Evolutionary conservation across 2,888 invertebrate species (phyloP), one percentile per base, ranked within the genome.

Genomic region (Dascillus cervinus): DNA sequence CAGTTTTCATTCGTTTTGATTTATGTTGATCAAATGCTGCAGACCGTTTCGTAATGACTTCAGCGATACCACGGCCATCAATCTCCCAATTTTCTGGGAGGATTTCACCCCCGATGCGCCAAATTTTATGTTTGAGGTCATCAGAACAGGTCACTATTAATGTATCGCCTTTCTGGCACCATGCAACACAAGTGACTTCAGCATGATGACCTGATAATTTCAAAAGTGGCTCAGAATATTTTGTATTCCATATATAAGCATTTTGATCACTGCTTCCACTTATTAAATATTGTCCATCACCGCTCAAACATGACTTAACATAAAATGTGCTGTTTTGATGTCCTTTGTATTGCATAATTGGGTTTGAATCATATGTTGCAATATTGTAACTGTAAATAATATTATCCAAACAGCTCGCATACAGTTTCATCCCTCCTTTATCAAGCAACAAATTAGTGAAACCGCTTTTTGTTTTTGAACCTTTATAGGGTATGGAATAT

Each of bases 221-320:
- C 11, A 82, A 75, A 5, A 88, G 59, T 1, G 89, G 87, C 35
- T 70, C 62, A 0, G 81, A 67, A 42, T 66, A 62, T 8, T 71
- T 69, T 1, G 80, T 72, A 57, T 77, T 79, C 91, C 92, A 94
- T 30, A 94, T 78, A 55, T 90, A 91, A 0, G 89, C 91, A 48
- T 76, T 71, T 46, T 82, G 79, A 63, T 90, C 88, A 51, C 84
- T 84, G 47, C 90, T 90, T n/a, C 92, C 92, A 60, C 88, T 88
- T 1, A 88, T 69, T 13, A 94, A 66, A 63, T 87, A 92, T 40
- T 70, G 66, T 3, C 84, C 81, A 63, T 91, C 88, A 1, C 81
- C 78, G 56, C 87, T 88, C 14, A 92, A 67, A 39, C 80, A 74
- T 0, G 85, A 75, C 62, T 89, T 90, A 17, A 92, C 82, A 62